Evolutionary conservation across 2,113 vertebrate genomes (phyloP).

Genomic region (Telmatochromis bifrenatus): DNA sequence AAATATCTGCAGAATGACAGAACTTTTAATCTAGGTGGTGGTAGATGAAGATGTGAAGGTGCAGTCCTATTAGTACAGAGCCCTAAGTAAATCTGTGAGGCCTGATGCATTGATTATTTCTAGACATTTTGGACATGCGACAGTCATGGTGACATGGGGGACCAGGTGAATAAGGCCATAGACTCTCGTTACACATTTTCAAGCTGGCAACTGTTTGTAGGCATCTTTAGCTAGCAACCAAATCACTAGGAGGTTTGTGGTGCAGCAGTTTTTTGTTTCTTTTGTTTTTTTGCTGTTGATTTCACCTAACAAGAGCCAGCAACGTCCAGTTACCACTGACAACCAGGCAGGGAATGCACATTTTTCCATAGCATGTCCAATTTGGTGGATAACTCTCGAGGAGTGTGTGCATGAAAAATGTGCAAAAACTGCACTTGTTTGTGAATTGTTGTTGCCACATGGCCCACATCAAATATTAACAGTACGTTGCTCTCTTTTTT

Average conservation of each 20-base stretch:
- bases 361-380: background rate
- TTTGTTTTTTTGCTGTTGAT: background rate
- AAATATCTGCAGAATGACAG: background rate
- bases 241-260: background rate
- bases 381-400: background rate
- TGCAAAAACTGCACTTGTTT: fast-evolving
- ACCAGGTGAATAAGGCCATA: background rate
- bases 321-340: background rate
- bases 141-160: background rate
- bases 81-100: background rate
- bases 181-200: background rate
- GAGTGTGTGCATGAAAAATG: background rate
- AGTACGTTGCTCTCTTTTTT: background rate
- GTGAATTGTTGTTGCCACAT: background rate
- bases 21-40: background rate
- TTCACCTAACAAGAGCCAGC: background rate
- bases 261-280: background rate
- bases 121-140: background rate
- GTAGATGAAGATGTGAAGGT: background rate
- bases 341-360: background rate
- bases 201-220: background rate
- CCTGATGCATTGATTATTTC: background rate
- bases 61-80: background rate
- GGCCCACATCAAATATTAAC: background rate
- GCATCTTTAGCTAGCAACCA: background rate